Evolutionary conservation across 53 echinoderm and acorn worm genomes (phyloP), one percentile per base, ranked within the genome.

Genomic region (Stichopus horrens): DNA sequence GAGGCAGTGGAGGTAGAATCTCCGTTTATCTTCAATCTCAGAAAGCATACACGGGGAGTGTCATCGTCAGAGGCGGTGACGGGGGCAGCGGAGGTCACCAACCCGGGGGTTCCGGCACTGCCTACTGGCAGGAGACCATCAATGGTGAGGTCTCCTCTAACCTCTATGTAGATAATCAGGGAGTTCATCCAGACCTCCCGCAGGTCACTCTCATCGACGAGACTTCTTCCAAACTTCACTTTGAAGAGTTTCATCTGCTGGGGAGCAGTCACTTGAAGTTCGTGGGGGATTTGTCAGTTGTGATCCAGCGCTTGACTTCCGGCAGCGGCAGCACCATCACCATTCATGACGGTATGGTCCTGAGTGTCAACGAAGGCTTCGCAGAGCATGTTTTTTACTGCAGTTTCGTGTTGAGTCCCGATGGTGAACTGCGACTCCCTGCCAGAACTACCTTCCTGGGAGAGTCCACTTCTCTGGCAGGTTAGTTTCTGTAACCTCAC

Each of bases 1-100:
- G 94, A 2, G 96, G 96, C n/a, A 94, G 96, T 73, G 96, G 96
- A 68, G 96, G 96, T 7, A 91, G 96, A 54, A 86, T 94, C n/a
- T 91, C 91, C 58, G 75, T 91, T 23, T 74, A 90, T 51, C 79
- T 88, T n/a, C 57, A 89, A 77, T 77, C 91, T 60, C 86, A 82
- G 63, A 90, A 90, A 5, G 78, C 86, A n/a, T 96, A 90, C 73
- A 93, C 88, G 9, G 96, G 96, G 6, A 74, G 84, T 14, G 91
- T 87, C 77, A 18, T 88, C 7, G 86, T 93, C 10, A 85, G 93
- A 89, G 96, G 96, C 76, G 96, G 96, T 37, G 63, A 86, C n/a
- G 90, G 91, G 7, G 73, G 54, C 5, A 37, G 37, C 37, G 60
- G 53, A 4, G 57, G 71, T 37, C 78, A 88, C 74, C 90, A 90